Evolutionary conservation across 1,140 invertebrate species (phyloP).

Genomic region (Pantala flavescens): DNA sequence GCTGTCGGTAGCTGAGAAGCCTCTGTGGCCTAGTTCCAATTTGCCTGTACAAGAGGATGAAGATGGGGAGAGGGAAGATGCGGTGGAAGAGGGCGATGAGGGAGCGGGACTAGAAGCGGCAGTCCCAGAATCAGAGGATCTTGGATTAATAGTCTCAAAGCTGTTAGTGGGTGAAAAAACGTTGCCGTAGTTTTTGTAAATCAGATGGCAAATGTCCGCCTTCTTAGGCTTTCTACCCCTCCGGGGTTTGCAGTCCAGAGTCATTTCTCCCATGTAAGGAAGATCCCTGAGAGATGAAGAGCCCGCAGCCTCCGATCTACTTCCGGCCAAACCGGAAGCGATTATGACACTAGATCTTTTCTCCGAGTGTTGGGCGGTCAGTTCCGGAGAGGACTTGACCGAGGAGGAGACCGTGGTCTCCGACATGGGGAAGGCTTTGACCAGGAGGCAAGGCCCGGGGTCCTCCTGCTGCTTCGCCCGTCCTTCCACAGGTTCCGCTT

Average conservation of each 20-base stretch:
- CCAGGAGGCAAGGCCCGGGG: neutral
- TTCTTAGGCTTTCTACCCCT: slow-evolving; percentile 79
- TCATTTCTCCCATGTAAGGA: slow-evolving; percentile 85
- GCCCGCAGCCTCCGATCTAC: neutral
- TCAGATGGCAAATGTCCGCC: slow-evolving; percentile 80
- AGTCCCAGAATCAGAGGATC: neutral
- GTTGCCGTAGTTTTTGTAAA: slow-evolving; percentile 81
- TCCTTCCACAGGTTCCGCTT: no score
- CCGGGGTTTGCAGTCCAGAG: slow-evolving; percentile 68
- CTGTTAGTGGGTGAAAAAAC: slow-evolving; percentile 40
- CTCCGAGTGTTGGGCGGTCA: neutral
- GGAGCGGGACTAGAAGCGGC: neutral
- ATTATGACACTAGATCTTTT: neutral
- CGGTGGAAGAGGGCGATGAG: neutral
- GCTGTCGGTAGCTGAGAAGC: slow-evolving; percentile 37
- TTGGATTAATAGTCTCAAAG: neutral
- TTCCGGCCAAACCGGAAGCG: neutral
- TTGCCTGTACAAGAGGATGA: neutral
- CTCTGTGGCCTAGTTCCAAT: no score
- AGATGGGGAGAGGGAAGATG: neutral
- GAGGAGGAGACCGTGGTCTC: neutral
- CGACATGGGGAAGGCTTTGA: neutral
- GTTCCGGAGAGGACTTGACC: neutral
- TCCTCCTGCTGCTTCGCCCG: no score
- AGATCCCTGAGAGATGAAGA: slow-evolving; percentile 40